Evolutionary conservation across 2,888 invertebrate species (phyloP), one percentile per base, ranked within the genome.

Genomic region (Pterostichus madidus): DNA sequence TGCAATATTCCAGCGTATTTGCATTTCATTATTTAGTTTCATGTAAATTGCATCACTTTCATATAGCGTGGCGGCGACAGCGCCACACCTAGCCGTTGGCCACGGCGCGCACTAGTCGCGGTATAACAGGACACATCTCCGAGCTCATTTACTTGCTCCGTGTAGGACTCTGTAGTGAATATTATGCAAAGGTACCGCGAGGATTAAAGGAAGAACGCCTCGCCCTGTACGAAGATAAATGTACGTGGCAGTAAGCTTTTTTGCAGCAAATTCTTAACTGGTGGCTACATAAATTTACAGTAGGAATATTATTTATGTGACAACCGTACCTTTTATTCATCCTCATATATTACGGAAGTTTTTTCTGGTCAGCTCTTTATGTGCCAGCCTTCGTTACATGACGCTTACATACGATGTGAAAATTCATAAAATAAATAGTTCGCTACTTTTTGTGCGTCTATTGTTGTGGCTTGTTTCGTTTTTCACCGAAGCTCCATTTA

Each of bases 301-400:
- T 53, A 35, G 52, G 59, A 80, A 80, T 80, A 80, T 80, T 80
- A 80, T 80, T 80, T 80, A 80, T 80, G 80, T 80, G 80, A 80
- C 80, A 80, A 35, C 73, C 53, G 53, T 73, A 80, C 80, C 80
- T 80, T 80, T 80, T 80, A 80, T 80, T 73, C 80, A 73, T 80
- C 56, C 71, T 80, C 80, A 73, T 80, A 80, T 80, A 80, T 80
- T 73, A 80, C 39, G 0, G 35, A 80, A 80, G 52, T 80, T 80
- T 80, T 80, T 80, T 73, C 73, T 80, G 80, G 73, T 73, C 73
- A 80, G 73, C 80, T 80, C 39, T 73, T 53, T 53, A 32, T 73
- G 24, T 59, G 39, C 39, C 44, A 78, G 24, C 53, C 44, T 80
- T 73, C 80, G 71, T 68, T 73, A 73, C 73, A 32, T 80, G 56